phyloP scores from a whole-genome alignment of 2,888 invertebrate species.

The Melipona beecheii region DNA sequence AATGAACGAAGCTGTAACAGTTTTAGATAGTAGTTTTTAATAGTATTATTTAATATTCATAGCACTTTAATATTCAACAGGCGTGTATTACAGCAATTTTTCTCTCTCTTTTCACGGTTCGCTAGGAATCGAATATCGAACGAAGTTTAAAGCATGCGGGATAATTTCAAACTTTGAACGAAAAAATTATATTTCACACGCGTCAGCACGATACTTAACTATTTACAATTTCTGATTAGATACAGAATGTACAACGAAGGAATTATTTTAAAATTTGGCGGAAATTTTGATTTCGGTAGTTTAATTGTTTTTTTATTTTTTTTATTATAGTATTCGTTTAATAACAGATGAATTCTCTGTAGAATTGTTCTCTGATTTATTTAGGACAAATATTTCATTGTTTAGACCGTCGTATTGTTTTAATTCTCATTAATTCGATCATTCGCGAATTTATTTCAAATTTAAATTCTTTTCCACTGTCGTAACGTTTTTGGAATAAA shows the following conservation, averaged over 20 bases:
- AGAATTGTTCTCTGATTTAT: too few relatives aligned
- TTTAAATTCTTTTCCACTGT: too few relatives aligned
- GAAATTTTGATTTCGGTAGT: background rate
- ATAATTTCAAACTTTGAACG: background rate
- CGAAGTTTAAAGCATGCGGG: background rate
- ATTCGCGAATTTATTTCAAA: too few relatives aligned
- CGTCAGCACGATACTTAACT: background rate
- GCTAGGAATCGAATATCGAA: background rate
- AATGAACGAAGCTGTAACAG: background rate
- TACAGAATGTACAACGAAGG: background rate
- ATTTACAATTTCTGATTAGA: background rate
- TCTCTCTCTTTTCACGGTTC: background rate
- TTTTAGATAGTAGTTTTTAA: background rate
- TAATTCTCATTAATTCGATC: too few relatives aligned
- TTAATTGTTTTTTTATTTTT: background rate
- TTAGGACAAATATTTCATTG: too few relatives aligned
- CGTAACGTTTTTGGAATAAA: too few relatives aligned
- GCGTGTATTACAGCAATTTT: background rate
- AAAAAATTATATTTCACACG: background rate
- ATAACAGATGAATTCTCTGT: background rate
- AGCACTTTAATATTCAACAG: conserved; percentile 5
- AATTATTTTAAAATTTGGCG: background rate
- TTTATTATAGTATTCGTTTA: background rate
- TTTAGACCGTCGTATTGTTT: too few relatives aligned
- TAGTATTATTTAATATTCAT: background rate